phyloP scores from a whole-genome alignment of 2,113 vertebrate genomes.

The Lathamus discolor region DNA sequence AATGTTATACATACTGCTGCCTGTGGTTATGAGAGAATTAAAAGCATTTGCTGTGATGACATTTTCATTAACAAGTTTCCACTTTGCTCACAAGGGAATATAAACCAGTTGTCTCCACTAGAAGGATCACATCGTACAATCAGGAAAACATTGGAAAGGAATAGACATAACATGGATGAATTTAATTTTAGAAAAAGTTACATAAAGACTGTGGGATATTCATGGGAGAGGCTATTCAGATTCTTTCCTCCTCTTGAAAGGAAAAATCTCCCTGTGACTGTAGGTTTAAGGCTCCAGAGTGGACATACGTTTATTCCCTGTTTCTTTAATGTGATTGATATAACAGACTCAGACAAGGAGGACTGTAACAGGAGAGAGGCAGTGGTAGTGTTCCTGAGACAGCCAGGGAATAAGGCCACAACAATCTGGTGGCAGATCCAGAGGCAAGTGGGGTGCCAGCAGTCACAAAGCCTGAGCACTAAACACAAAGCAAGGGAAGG shows the following conservation, averaged over 20 bases:
- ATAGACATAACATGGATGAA: conserved; percentile 67
- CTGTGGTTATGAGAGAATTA: conserved; percentile 70
- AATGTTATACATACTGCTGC: conserved; percentile 55
- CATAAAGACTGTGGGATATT: conserved; percentile 38
- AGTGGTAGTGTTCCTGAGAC: background rate
- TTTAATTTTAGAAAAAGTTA: conserved; percentile 61
- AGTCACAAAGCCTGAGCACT: fast-evolving
- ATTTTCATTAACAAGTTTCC: conserved; percentile 71
- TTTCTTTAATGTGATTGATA: background rate
- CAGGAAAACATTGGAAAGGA: conserved; percentile 63
- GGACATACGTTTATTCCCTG: background rate
- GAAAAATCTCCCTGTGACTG: background rate
- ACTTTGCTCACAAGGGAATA: conserved; percentile 62
- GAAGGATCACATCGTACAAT: background rate
- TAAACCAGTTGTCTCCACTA: conserved; percentile 69
- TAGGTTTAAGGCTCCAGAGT: background rate
- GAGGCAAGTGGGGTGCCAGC: fast-evolving
- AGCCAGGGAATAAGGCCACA: background rate
- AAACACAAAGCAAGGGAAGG: background rate
- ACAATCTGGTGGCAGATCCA: background rate
- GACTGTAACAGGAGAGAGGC: background rate
- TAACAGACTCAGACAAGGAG: background rate
- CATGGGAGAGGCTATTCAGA: background rate
- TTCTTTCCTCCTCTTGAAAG: conserved; percentile 33
- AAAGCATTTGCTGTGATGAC: conserved; percentile 68